These are phyloP conservation scores for Lasiurus borealis DNA, from an alignment of 2,113 vertebrate genomes.

Conservation along the genomic window DNA sequence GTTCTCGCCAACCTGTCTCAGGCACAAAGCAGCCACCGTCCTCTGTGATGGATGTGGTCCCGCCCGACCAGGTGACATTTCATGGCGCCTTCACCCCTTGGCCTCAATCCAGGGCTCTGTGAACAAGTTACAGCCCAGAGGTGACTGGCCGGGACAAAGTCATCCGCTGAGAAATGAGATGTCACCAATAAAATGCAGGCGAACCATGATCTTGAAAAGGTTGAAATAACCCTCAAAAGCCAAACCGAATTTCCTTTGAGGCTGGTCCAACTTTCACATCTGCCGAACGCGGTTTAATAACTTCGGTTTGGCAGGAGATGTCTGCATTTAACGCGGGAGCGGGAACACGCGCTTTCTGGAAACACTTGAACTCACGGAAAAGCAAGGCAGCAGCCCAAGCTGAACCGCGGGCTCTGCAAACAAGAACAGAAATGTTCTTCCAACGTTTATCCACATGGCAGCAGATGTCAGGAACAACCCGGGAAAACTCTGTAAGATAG, in stretches of 20 bases:
- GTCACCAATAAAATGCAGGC: constrained; percentile 14
- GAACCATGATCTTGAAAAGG: not conserved
- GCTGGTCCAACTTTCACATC: constrained; percentile 8
- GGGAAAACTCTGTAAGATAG: not conserved
- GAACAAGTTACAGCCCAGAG: constrained; percentile 22
- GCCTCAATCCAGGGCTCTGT: not conserved
- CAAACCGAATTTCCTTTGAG: constrained; percentile 50
- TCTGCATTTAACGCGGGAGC: not conserved
- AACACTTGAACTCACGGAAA: constrained; percentile 46
- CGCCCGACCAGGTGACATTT: not conserved
- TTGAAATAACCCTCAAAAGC: constrained; percentile 3
- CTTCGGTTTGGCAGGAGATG: constrained; percentile 44
- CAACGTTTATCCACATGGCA: not conserved
- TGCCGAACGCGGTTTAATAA: constrained; percentile 43
- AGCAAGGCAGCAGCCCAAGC: constrained; percentile 3
- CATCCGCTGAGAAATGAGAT: constrained; percentile 34
- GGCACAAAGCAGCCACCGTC: not conserved
- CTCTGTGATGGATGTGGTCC: not conserved
- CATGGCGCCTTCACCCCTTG: not conserved
- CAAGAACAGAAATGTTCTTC: not conserved
- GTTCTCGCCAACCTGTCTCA: not conserved
- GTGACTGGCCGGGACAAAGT: not conserved
- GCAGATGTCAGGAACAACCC: not conserved
- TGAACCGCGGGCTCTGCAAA: not conserved
- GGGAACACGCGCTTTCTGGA: constrained; percentile 28